phyloP scores from a whole-genome alignment of 2,888 invertebrate genomes.

The Agonopterix heracliana region DNA sequence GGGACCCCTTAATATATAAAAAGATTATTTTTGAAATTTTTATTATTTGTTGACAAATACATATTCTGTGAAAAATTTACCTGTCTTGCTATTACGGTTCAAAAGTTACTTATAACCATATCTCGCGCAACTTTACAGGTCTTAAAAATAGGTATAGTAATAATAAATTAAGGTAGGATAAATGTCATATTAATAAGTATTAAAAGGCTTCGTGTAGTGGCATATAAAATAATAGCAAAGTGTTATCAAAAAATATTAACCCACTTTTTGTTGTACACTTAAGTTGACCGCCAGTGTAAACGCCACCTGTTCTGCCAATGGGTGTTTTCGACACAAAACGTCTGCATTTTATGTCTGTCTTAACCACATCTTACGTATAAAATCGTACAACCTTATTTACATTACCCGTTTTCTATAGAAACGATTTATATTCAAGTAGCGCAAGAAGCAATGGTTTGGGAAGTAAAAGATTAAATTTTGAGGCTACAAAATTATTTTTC shows the following conservation, averaged over 20 bases:
- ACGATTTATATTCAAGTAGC: background rate
- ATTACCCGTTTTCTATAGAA: background rate
- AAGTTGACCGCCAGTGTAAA: conserved; percentile 17
- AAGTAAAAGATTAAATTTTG: background rate
- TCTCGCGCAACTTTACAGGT: too few species aligned
- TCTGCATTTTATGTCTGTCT: background rate
- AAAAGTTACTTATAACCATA: too few species aligned
- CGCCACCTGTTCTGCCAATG: conserved; percentile 24
- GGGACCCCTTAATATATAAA: too few species aligned
- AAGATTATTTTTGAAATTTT: too few species aligned
- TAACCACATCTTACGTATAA: background rate
- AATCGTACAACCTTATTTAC: background rate
- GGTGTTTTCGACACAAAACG: conserved; percentile 15
- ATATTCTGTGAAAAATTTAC: too few species aligned
- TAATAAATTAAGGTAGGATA: too few species aligned
- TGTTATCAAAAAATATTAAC: background rate
- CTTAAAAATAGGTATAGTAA: too few species aligned
- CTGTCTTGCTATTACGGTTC: too few species aligned
- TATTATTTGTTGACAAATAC: too few species aligned
- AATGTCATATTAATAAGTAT: too few species aligned
- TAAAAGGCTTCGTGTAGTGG: too few species aligned
- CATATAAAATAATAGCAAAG: background rate
- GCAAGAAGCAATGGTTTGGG: background rate
- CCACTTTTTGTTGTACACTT: background rate
- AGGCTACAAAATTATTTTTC: background rate